Evolutionary conservation across 2,113 vertebrate genomes (phyloP).

Genomic region (Azemiops feae): DNA sequence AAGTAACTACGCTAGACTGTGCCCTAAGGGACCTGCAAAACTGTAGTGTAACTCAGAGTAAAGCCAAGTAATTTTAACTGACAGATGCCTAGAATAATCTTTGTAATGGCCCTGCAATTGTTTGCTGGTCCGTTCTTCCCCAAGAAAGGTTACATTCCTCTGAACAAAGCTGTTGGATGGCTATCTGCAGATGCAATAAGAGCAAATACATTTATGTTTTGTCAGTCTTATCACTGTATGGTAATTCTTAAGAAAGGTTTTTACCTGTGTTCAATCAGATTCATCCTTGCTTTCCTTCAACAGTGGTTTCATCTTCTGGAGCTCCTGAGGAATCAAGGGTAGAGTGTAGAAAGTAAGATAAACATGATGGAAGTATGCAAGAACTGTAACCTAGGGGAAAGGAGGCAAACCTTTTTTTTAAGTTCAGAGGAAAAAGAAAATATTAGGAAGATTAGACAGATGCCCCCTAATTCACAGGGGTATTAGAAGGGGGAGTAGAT

Average conservation of each 20-base stretch:
- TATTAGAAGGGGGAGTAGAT: neutral
- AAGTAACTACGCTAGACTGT: neutral
- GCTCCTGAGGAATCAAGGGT: neutral
- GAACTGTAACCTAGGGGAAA: neutral
- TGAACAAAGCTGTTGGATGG: neutral
- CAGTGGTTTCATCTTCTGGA: neutral
- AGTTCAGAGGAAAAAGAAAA: neutral
- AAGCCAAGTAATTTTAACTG: neutral
- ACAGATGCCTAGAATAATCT: neutral
- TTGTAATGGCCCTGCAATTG: neutral
- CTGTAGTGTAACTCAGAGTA: neutral
- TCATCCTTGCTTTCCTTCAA: neutral
- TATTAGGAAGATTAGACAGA: neutral
- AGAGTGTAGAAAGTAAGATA: neutral
- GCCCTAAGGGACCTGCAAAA: neutral
- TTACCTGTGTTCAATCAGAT: neutral
- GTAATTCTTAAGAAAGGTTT: neutral
- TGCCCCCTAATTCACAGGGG: neutral
- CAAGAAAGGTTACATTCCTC: neutral
- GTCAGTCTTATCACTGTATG: neutral
- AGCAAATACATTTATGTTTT: neutral
- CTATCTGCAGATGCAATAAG: neutral
- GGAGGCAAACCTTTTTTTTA: neutral
- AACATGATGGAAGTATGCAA: neutral
- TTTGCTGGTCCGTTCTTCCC: neutral